Evolutionary conservation across 2,888 invertebrate species (phyloP), one percentile per base, ranked within the genome.

Genomic region (Xestobium rufovillosum): DNA sequence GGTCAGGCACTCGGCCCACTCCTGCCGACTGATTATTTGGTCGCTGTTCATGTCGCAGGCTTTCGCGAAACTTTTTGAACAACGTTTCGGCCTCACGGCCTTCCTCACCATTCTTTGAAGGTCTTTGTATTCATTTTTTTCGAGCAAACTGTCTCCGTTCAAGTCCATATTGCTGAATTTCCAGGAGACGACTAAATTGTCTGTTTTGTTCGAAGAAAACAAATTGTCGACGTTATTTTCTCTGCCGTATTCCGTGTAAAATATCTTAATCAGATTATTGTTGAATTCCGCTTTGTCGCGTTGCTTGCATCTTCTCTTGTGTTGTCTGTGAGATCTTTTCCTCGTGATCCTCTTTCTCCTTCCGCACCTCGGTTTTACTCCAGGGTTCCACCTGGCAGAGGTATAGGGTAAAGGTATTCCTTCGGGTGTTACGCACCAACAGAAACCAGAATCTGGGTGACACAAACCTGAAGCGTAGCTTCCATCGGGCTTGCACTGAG

Each of bases 1-100:
- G 39, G 83, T 81, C 26, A 95, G 73, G 65, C 95, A 95, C 41
- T 80, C 75, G 29, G 76, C 76, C 94, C 94, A 95, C 66, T 95
- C 95, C 37, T 72, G 69, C 42, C 77, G 74, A 17, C 83, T 78
- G 44, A 95, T 80, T 53, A 75, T 76, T 30, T 81, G 78, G 65
- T 95, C 85, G 34, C 76, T 73, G 65, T 92, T 80, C 35, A 78
- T 72, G 66, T 95, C 94, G 67, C 95, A 95, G 52, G 81, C 81
- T 48, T 83, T 80, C 12, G 87, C 81, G 72, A 95, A 94, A 25
- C 81, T 80, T 29, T 85, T 80, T 30, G 92, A 88, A 67, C 95
- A 95, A 34, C 85, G 76, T 63, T 83, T 83, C 25, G 94, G 95
- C 57, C 84, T 84, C 35, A 92, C 87, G 42, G 85, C 82, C 68